Percentiles rank a stretch among this genome's conserved stretches.
phyloP scores from a whole-genome alignment of 2,113 vertebrate species.

The Tympanuchus pallidicinctus region DNA sequence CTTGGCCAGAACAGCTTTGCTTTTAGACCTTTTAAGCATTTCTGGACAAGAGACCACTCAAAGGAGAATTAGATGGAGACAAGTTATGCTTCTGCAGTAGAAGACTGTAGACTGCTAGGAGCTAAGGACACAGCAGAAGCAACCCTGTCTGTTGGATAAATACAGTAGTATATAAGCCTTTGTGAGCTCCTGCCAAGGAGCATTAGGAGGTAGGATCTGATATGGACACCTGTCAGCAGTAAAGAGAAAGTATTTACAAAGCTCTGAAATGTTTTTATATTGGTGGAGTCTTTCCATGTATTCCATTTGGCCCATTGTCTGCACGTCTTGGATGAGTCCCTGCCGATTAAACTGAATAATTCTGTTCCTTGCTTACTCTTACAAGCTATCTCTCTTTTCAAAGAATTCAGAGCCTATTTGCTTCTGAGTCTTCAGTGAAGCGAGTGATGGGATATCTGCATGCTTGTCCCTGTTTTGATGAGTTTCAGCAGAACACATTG shows the following conservation, averaged over 20 bases:
- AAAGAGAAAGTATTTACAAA: background rate
- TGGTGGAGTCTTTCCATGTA: fast-evolving
- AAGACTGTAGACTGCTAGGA: background rate
- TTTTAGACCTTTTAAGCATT: background rate
- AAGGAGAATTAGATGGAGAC: background rate
- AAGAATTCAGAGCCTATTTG: background rate
- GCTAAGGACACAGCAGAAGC: background rate
- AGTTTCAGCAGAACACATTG: background rate
- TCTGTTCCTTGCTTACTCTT: background rate
- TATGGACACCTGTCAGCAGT: background rate
- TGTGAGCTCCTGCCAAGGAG: background rate
- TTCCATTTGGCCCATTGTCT: background rate
- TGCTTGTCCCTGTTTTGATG: background rate
- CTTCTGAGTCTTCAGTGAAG: background rate
- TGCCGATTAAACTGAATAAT: background rate
- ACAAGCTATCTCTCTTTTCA: background rate
- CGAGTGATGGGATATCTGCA: background rate
- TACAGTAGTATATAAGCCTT: background rate
- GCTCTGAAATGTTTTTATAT: background rate
- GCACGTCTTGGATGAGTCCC: background rate
- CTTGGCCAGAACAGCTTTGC: background rate
- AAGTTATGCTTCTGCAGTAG: background rate
- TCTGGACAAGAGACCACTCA: background rate
- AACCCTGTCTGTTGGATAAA: background rate
- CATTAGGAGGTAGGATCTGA: background rate